These are phyloP conservation scores for Cheilosia scutellata DNA, from an alignment of 2,888 invertebrate species.

Conservation along the genomic window DNA sequence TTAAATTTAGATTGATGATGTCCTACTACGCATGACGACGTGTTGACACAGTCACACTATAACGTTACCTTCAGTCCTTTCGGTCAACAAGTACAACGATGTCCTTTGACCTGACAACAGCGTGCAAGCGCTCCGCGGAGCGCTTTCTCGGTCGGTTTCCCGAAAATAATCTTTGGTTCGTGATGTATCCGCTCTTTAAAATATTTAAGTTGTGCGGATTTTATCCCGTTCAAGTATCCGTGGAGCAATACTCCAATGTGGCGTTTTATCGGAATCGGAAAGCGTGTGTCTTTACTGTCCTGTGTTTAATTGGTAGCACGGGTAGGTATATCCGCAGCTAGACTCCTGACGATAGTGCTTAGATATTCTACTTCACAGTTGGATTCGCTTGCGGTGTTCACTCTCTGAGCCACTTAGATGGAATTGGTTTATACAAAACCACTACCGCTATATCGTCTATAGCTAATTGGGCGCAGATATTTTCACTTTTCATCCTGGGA, in stretches of 20 bases:
- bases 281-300: constrained; percentile 53
- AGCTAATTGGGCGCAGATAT: constrained; percentile 78
- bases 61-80: neutral
- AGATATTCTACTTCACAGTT: constrained; percentile 64
- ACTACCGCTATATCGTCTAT: constrained; percentile 76
- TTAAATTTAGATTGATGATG: neutral
- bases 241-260: constrained; percentile 55
- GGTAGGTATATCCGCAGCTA: constrained; percentile 54
- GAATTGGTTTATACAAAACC: constrained; percentile 57
- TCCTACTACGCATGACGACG: constrained; percentile 39
- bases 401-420: constrained; percentile 61
- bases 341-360: neutral
- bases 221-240: constrained; percentile 77
- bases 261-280: constrained; percentile 70
- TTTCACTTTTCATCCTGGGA: constrained; percentile 77
- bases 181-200: constrained; percentile 78
- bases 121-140: constrained; percentile 26
- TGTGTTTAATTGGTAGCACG: constrained; percentile 60
- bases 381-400: constrained; percentile 77
- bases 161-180: constrained; percentile 75
- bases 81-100: constrained; percentile 33
- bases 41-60: neutral
- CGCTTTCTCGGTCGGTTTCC: constrained; percentile 60
- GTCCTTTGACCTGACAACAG: constrained; percentile 55
- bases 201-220: constrained; percentile 78